phyloP scores from a whole-genome alignment of 2,113 vertebrate genomes.

The Dryoscopus gambensis region DNA sequence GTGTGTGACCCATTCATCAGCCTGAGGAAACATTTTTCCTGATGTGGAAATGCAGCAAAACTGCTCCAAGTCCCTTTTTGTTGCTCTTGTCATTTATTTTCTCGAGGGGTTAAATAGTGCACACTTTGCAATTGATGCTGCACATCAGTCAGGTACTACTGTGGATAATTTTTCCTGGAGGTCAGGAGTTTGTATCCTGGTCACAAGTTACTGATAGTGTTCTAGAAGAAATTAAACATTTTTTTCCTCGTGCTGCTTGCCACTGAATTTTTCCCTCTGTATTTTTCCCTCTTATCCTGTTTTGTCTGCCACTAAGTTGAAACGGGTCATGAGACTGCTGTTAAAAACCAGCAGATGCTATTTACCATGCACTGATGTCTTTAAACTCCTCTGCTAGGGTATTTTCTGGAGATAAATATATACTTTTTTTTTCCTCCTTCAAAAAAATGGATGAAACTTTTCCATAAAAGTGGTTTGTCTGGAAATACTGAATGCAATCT shows the following conservation, averaged over 20 bases:
- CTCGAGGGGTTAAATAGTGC: not conserved
- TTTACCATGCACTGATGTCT: not conserved
- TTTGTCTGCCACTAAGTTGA: slow-evolving; percentile 6
- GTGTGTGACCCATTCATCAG: not conserved
- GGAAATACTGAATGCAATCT: slow-evolving; percentile 4
- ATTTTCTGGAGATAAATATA: not conserved
- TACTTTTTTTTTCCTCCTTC: not conserved
- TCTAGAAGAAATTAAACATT: not conserved
- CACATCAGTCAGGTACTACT: not conserved
- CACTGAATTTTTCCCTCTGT: not conserved
- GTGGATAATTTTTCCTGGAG: not conserved
- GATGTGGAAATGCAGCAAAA: not conserved
- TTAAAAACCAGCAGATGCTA: slow-evolving; percentile 8
- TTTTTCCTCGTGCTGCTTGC: not conserved
- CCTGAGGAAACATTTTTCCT: slow-evolving; percentile 13
- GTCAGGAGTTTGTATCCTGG: not conserved
- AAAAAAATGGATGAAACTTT: not conserved
- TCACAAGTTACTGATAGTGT: not conserved
- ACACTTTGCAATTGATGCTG: not conserved
- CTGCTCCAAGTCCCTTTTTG: not conserved
- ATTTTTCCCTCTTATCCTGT: slow-evolving; percentile 11
- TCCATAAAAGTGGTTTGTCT: slow-evolving; percentile 3
- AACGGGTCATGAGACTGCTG: not conserved
- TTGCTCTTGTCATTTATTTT: not conserved
- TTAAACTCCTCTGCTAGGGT: not conserved